Conservation (phyloP, 2,888 invertebrate genomes). For the Rotaria magnacalcarata region DNA sequence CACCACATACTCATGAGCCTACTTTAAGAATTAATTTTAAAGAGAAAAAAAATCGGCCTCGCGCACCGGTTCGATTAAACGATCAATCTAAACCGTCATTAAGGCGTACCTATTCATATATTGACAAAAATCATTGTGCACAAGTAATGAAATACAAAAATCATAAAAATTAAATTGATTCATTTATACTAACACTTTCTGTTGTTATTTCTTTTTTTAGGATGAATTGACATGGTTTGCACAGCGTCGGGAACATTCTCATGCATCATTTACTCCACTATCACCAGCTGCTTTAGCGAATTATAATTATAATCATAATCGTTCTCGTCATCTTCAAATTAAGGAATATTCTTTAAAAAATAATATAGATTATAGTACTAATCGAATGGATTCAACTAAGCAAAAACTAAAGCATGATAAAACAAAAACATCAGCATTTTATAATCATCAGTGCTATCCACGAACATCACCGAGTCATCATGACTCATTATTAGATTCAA, state of each 20-base stretch:
- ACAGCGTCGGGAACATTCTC: not conserved
- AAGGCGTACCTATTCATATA: not conserved
- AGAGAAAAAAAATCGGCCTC: not conserved
- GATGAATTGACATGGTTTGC: not conserved
- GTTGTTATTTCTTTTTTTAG: not conserved
- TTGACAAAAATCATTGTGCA: not conserved
- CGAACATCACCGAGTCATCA: not conserved
- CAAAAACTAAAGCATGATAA: not conserved
- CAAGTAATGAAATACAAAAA: not conserved
- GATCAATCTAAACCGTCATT: not conserved
- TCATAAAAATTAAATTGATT: too few species aligned
- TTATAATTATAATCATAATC: not conserved
- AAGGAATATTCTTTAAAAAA: not conserved
- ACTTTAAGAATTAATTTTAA: slow-evolving; percentile 20
- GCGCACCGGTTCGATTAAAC: not conserved
- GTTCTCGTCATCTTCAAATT: not conserved
- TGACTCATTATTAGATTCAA: not conserved
- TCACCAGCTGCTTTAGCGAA: not conserved
- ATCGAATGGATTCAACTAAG: not conserved
- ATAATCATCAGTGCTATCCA: not conserved
- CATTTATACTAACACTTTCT: too few species aligned
- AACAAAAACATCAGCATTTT: not conserved
- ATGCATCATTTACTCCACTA: not conserved
- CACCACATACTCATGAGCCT: not conserved
- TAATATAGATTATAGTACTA: not conserved